Evolutionary conservation across 1,140 invertebrate species (phyloP).

Genomic region (Elymnias hypermnestra): DNA sequence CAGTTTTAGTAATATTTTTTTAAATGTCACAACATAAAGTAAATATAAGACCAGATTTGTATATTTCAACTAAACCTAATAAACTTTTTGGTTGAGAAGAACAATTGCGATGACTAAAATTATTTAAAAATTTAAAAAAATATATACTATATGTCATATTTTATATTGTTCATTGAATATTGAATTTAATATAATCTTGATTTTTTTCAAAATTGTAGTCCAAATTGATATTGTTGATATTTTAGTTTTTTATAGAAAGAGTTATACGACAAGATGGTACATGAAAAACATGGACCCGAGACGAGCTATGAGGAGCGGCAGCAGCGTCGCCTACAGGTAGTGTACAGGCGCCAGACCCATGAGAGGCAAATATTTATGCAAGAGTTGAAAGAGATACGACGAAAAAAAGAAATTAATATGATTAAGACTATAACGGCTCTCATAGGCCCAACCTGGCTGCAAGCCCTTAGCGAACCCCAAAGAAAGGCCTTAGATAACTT

Average conservation of each 20-base stretch:
- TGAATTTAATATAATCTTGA: background rate
- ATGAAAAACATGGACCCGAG: conserved; percentile 27
- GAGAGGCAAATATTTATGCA: conserved; percentile 55
- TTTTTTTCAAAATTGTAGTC: conserved; percentile 48
- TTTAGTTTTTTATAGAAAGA: background rate
- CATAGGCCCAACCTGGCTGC: conserved; percentile 60
- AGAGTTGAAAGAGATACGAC: conserved; percentile 48
- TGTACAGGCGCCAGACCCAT: conserved; percentile 42
- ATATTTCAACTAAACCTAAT: too few relatives aligned
- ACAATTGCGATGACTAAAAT: too few relatives aligned
- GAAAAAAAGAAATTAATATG: conserved; percentile 27
- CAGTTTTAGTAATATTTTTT: conserved; percentile 6
- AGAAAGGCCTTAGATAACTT: conserved; percentile 44
- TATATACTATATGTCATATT: background rate
- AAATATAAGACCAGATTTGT: background rate
- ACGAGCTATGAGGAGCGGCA: conserved; percentile 31
- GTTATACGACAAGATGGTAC: conserved; percentile 21
- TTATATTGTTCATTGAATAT: background rate
- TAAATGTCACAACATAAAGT: background rate
- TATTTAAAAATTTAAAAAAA: too few relatives aligned
- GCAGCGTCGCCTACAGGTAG: conserved; percentile 34
- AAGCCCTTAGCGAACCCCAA: conserved; percentile 53
- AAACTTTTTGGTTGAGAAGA: too few relatives aligned
- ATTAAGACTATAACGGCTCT: conserved; percentile 30
- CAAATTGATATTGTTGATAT: background rate